Conservation (phyloP, 2,797 vertebrate genomes). For the Malurus leucopterus region DNA sequence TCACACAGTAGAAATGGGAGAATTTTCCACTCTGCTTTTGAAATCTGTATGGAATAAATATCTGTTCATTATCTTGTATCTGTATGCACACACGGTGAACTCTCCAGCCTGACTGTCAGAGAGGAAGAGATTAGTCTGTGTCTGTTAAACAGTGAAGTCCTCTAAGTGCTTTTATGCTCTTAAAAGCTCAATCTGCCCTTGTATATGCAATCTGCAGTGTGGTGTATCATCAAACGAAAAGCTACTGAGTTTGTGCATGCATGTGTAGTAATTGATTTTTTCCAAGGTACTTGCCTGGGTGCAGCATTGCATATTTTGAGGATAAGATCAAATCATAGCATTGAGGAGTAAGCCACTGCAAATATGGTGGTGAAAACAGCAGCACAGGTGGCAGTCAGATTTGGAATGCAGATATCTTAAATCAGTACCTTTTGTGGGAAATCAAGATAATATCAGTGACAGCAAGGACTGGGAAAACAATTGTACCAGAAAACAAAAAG, state of each 20-base stretch:
- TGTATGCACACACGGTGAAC: constrained; percentile 4
- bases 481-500: not conserved
- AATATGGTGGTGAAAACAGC: not conserved
- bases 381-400: not conserved
- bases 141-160: constrained; percentile 39
- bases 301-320: constrained; percentile 30
- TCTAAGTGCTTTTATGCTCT: constrained; percentile 47
- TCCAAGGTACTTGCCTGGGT: constrained; percentile 22
- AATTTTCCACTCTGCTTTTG: constrained; percentile 18
- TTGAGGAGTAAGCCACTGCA: not conserved
- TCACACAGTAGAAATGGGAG: not conserved
- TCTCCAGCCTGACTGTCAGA: constrained; percentile 43
- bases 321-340: not conserved
- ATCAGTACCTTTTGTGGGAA: not conserved
- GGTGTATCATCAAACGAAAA: constrained; percentile 30
- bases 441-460: not conserved
- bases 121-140: constrained; percentile 37
- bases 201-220: not conserved
- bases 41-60: constrained; percentile 54
- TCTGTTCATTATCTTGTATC: constrained; percentile 53
- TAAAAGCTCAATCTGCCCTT: constrained; percentile 41
- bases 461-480: not conserved
- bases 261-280: constrained; percentile 58
- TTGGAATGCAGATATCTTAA: not conserved
- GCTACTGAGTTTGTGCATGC: constrained; percentile 49